Evolutionary conservation across 30 jellyfish, hydroid and myxozoan species (phyloP).

Genomic region (Clytia hemisphaerica): DNA sequence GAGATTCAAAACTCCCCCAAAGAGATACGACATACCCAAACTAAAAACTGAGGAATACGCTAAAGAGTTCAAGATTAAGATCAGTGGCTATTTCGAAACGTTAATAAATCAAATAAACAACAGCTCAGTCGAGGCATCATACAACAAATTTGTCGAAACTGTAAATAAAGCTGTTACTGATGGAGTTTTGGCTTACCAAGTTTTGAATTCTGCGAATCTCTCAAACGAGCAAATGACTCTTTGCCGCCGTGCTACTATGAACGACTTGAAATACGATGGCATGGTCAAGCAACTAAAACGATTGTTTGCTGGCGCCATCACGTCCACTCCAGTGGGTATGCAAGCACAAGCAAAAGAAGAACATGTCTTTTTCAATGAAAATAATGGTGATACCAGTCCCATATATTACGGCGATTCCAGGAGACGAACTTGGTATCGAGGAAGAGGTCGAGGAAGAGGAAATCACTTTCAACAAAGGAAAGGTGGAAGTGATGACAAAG

Average conservation of each 20-base stretch:
- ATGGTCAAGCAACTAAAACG: slow-evolving; percentile 38
- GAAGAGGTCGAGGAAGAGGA: slow-evolving; percentile 14
- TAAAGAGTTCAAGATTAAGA: too few species aligned
- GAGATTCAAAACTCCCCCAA: too few species aligned
- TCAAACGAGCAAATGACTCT: slow-evolving; percentile 35
- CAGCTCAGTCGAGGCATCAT: too few species aligned
- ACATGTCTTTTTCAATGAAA: background rate
- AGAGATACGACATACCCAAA: too few species aligned
- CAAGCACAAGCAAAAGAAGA: slow-evolving; percentile 3
- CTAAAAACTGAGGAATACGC: too few species aligned
- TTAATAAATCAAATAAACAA: too few species aligned
- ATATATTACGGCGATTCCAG: background rate
- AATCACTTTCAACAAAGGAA: background rate
- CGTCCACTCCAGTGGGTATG: slow-evolving; percentile 1
- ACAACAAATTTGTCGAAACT: too few species aligned
- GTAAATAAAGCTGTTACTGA: too few species aligned
- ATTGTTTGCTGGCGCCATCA: slow-evolving; percentile 23
- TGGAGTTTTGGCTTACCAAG: slow-evolving; percentile 42
- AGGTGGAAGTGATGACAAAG: slow-evolving; percentile 27
- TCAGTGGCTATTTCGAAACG: too few species aligned
- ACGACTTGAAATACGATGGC: slow-evolving; percentile 19
- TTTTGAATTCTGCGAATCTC: slow-evolving; percentile 39
- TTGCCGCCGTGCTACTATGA: slow-evolving; percentile 38
- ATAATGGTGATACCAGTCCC: background rate
- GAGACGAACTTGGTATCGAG: slow-evolving; percentile 15